These are phyloP conservation scores for Ectropis crepuscularia DNA, from an alignment of 2,888 invertebrate species.

Conservation along the genomic window DNA sequence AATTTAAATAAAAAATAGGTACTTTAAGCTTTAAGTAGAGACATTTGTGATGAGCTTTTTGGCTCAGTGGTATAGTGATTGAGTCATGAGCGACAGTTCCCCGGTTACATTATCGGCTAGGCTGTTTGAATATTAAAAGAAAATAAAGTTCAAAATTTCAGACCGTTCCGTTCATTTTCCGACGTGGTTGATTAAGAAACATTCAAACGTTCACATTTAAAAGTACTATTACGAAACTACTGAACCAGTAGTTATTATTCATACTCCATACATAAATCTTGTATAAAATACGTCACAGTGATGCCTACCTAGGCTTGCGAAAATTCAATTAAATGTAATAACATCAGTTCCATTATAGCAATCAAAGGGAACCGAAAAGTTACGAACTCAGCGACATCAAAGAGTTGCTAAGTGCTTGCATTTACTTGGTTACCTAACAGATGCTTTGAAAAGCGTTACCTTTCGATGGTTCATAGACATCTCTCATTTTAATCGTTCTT, in stretches of 20 bases:
- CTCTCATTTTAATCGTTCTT: background rate
- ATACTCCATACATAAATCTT: conserved; percentile 6
- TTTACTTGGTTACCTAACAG: conserved; percentile 16
- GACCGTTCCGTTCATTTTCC: too few relatives aligned
- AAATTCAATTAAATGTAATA: conserved; percentile 81
- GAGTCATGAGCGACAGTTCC: too few relatives aligned
- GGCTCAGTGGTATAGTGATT: too few relatives aligned
- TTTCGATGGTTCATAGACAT: background rate
- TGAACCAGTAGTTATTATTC: background rate
- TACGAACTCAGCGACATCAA: conserved; percentile 69
- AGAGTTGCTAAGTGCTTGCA: conserved; percentile 60
- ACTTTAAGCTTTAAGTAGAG: too few relatives aligned
- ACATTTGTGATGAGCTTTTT: too few relatives aligned
- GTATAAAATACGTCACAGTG: conserved; percentile 43
- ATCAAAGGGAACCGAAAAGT: conserved; percentile 81
- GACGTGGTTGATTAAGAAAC: too few relatives aligned
- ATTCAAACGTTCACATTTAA: too few relatives aligned
- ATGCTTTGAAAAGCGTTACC: conserved; percentile 33
- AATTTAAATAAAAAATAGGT: background rate
- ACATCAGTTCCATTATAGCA: conserved; percentile 79
- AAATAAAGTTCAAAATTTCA: too few relatives aligned
- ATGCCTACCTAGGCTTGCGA: conserved; percentile 61
- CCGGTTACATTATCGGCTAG: too few relatives aligned
- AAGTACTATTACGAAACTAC: too few relatives aligned
- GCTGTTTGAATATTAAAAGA: too few relatives aligned